Percentiles rank a stretch among this genome's conserved stretches.
Conservation (phyloP, 2,888 invertebrate species). For the Euzophera pinguis region DNA sequence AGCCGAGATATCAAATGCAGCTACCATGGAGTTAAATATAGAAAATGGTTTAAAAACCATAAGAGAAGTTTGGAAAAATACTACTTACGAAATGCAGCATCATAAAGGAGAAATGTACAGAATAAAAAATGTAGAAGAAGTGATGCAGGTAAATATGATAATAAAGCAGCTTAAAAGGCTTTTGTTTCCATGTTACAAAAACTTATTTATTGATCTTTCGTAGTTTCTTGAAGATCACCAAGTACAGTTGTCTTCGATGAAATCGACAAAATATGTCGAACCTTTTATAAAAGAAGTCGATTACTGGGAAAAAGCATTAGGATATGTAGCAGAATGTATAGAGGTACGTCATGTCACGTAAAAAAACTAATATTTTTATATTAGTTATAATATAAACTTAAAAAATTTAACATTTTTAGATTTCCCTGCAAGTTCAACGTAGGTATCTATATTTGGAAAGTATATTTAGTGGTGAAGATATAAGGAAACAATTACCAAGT, state of each 20-base stretch:
- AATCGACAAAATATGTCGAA: constrained; percentile 91
- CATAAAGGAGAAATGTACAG: constrained; percentile 85
- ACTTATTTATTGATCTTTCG: neutral
- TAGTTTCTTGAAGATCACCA: constrained; percentile 90
- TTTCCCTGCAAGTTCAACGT: constrained; percentile 88
- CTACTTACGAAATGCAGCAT: constrained; percentile 85
- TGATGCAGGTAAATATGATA: constrained; percentile 77
- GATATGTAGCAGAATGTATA: constrained; percentile 89
- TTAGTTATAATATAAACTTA: neutral
- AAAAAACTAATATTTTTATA: neutral
- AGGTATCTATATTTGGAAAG: constrained; percentile 94
- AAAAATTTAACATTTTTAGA: constrained; percentile 39
- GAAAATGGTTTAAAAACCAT: constrained; percentile 89
- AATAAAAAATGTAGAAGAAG: constrained; percentile 88
- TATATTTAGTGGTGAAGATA: constrained; percentile 93
- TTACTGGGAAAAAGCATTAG: constrained; percentile 91
- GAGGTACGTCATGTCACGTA: constrained; percentile 70
- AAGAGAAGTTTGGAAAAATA: constrained; percentile 84
- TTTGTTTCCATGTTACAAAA: neutral
- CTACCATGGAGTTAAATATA: constrained; percentile 93
- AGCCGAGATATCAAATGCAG: constrained; percentile 90
- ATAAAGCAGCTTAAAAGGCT: neutral
- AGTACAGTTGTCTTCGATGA: constrained; percentile 91
- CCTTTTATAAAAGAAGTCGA: constrained; percentile 92
- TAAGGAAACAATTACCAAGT: constrained; percentile 88